Evolutionary conservation across 2,113 vertebrate genomes (phyloP).

Genomic region (Catharus minimus): DNA sequence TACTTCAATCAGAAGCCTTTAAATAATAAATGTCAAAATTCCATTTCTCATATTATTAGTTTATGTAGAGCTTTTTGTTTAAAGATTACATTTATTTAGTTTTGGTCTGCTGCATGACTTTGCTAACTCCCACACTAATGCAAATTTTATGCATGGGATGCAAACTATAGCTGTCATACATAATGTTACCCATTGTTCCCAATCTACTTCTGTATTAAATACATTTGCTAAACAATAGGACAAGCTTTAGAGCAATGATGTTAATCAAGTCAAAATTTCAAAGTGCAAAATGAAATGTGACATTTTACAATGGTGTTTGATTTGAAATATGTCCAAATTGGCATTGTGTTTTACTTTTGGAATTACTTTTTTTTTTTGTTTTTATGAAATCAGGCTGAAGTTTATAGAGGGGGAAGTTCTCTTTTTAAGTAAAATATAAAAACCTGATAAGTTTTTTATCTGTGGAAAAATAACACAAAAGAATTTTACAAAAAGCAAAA

Average conservation of each 20-base stretch:
- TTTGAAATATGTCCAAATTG: slow-evolving; percentile 17
- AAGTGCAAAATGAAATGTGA: slow-evolving; percentile 6
- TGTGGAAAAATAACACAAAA: not conserved
- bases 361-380: not conserved
- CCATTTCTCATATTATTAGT: not conserved
- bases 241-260: not conserved
- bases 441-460: not conserved
- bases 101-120: slow-evolving; percentile 18
- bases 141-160: slow-evolving; percentile 29
- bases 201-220: not conserved
- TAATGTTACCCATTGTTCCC: slow-evolving; percentile 25
- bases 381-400: not conserved
- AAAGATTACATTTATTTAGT: slow-evolving; percentile 25
- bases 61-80: slow-evolving; percentile 15
- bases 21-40: slow-evolving; percentile 34
- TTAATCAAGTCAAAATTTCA: slow-evolving; percentile 22
- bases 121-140: not conserved
- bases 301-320: not conserved
- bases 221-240: slow-evolving; percentile 5
- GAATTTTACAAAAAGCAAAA: not conserved
- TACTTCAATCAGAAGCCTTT: not conserved
- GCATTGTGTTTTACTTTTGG: not conserved
- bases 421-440: slow-evolving; percentile 18
- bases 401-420: not conserved
- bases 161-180: slow-evolving; percentile 29